Percentiles rank a stretch among this genome's conserved stretches.
Conservation (phyloP, 2,797 vertebrate species). For the Peromyscus eremicus region DNA sequence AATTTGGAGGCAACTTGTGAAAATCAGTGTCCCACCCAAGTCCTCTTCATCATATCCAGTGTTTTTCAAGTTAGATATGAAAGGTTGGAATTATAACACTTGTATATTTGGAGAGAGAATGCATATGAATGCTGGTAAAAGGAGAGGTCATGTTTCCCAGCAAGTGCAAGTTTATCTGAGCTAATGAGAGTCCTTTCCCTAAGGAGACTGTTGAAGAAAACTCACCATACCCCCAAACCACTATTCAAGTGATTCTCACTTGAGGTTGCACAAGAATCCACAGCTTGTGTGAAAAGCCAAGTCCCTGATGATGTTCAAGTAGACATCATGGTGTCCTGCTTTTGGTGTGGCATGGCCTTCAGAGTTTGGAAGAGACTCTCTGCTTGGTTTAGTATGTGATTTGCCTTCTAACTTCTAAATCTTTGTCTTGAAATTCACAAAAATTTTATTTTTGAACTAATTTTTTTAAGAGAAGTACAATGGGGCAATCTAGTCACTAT, state of each 20-base stretch:
- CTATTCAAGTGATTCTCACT: neutral
- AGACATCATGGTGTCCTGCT: neutral
- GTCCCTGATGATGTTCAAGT: neutral
- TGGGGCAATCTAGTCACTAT: neutral
- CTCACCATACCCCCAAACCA: neutral
- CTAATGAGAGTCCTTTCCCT: neutral
- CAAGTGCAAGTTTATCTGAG: neutral
- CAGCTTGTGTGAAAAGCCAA: neutral
- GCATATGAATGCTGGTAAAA: neutral
- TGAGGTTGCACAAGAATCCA: neutral
- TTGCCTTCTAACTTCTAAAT: neutral
- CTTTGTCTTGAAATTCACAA: neutral
- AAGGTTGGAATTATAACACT: neutral
- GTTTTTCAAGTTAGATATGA: neutral
- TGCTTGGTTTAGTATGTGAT: neutral
- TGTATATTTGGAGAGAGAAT: neutral
- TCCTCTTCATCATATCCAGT: neutral
- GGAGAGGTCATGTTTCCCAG: neutral
- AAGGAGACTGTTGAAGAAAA: neutral
- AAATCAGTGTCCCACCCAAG: neutral
- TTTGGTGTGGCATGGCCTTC: neutral
- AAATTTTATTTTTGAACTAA: neutral
- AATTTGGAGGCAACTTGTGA: neutral
- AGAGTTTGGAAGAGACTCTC: neutral
- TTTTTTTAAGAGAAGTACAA: neutral